These are phyloP conservation scores for Thereva nobilitata DNA, from an alignment of 2,888 invertebrate genomes.

Conservation along the genomic window DNA sequence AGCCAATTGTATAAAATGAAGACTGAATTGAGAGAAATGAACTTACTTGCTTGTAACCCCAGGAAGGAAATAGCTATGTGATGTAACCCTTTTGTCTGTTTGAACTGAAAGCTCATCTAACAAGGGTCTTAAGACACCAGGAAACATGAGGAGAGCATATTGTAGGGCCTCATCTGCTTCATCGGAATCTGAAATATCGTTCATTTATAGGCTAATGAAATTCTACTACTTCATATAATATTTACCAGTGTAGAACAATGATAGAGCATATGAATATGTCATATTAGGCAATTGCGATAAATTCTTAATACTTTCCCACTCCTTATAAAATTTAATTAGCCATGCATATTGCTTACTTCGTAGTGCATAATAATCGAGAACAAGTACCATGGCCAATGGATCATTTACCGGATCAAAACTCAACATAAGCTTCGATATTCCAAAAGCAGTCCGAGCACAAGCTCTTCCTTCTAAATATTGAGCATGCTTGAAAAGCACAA, in stretches of 20 bases:
- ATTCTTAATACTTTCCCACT: conserved; percentile 68
- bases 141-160: conserved; percentile 80
- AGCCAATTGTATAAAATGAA: background rate
- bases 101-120: conserved; percentile 77
- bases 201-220: background rate
- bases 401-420: conserved; percentile 75
- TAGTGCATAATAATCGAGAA: conserved; percentile 82
- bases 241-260: conserved; percentile 65
- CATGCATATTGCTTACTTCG: conserved; percentile 74
- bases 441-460: conserved; percentile 84
- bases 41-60: conserved; percentile 51
- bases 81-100: conserved; percentile 66
- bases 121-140: conserved; percentile 71
- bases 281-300: conserved; percentile 84
- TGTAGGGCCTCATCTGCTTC: conserved; percentile 70
- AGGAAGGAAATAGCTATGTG: conserved; percentile 59
- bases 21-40: background rate
- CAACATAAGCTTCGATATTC: conserved; percentile 81
- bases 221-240: conserved; percentile 44
- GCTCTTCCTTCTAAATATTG: conserved; percentile 77
- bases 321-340: conserved; percentile 65
- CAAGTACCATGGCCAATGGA: conserved; percentile 75
- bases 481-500: conserved; percentile 81
- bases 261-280: conserved; percentile 79
- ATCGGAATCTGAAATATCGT: conserved; percentile 50